A percentile compares a stretch with the other conserved stretches of the same genome.
Evolutionary conservation across 2,113 vertebrate species (phyloP).

Genomic region (Salvator merianae): DNA sequence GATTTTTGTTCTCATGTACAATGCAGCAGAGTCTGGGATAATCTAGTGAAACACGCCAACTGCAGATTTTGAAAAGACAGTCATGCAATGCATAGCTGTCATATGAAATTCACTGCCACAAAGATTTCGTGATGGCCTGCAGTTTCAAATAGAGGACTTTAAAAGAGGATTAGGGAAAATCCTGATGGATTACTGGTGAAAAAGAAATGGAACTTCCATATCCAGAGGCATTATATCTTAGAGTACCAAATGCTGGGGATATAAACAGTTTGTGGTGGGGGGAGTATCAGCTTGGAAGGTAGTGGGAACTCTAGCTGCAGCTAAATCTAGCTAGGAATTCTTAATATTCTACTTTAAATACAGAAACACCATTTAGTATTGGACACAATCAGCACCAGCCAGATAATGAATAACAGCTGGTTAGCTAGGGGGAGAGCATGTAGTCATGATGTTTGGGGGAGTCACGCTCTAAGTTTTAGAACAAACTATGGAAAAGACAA

Average conservation of each 20-base stretch:
- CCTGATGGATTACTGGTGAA: background rate
- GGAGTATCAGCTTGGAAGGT: too few species aligned
- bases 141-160: background rate
- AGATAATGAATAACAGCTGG: too few species aligned
- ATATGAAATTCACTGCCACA: background rate
- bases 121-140: background rate
- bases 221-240: background rate
- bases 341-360: background rate
- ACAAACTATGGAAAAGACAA: background rate
- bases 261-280: too few species aligned
- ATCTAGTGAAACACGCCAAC: background rate
- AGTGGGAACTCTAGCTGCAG: background rate
- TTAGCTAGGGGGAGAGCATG: background rate
- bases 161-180: too few species aligned
- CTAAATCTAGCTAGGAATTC: background rate
- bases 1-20: background rate
- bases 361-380: background rate
- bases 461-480: background rate
- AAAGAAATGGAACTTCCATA: background rate
- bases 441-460: background rate
- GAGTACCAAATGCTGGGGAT: background rate
- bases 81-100: background rate
- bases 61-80: background rate
- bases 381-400: too few species aligned
- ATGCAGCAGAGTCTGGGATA: background rate